Conservation (phyloP, 2,797 vertebrate species). For the Macroramphosus scolopax region DNA sequence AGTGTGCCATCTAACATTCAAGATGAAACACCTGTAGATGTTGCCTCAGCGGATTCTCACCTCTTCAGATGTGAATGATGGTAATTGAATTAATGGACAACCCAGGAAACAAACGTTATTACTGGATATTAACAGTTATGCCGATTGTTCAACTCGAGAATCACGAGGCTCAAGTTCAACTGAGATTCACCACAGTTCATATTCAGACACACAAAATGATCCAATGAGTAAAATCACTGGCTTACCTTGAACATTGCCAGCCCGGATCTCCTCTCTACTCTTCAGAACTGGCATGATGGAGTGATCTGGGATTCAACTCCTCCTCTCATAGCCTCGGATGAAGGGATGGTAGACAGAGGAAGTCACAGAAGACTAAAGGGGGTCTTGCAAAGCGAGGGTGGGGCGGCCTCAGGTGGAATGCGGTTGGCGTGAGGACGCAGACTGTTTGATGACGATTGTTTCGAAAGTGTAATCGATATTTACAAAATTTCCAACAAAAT, state of each 20-base stretch:
- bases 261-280: constrained; percentile 80
- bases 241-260: constrained; percentile 87
- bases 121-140: no score
- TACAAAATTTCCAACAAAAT: no score
- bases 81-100: no score
- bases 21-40: constrained; percentile 14
- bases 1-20: no score
- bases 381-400: constrained; percentile 25
- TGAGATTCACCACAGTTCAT: constrained; percentile 1
- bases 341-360: constrained; percentile 72
- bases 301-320: constrained; percentile 77
- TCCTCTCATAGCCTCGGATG: constrained; percentile 86
- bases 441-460: no score
- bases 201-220: constrained; percentile 1
- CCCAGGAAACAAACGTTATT: no score
- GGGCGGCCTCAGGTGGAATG: constrained; percentile 14
- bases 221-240: background rate
- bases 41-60: no score
- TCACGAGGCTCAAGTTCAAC: background rate
- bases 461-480: no score
- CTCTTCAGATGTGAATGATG: no score
- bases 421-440: constrained; percentile 6
- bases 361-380: constrained; percentile 58
- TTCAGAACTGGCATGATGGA: constrained; percentile 86
- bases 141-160: no score